phyloP scores from a whole-genome alignment of 2,888 invertebrate species.

The Lithophane ornitopus region DNA sequence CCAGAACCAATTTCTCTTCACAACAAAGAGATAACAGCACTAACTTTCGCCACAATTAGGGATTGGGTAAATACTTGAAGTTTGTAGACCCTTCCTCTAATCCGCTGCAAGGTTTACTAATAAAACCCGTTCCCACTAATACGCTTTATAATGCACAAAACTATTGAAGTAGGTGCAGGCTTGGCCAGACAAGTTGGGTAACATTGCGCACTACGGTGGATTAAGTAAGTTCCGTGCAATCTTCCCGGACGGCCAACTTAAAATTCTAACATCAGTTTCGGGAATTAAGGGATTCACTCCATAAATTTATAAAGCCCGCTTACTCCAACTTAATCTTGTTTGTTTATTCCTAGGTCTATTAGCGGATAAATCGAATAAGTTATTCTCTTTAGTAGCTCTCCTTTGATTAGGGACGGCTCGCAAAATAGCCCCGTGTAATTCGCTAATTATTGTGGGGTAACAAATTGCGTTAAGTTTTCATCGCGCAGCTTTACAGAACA shows the following conservation, averaged over 20 bases:
- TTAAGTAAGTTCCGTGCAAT: slow-evolving; percentile 82
- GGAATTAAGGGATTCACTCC: slow-evolving; percentile 82
- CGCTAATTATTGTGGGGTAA: slow-evolving; percentile 79
- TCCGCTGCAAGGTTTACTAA: slow-evolving; percentile 51
- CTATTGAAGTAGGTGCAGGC: slow-evolving; percentile 62
- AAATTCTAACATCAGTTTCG: slow-evolving; percentile 86
- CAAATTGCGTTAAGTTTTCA: slow-evolving; percentile 73
- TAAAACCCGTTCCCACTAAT: slow-evolving; percentile 51
- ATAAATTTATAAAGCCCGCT: slow-evolving; percentile 84
- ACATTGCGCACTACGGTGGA: slow-evolving; percentile 75
- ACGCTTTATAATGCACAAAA: slow-evolving; percentile 62
- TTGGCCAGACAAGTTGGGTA: slow-evolving; percentile 66
- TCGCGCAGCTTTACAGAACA: slow-evolving; percentile 39
- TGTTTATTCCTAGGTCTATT: slow-evolving; percentile 86
- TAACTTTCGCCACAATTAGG: slow-evolving; percentile 48
- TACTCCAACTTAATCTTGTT: slow-evolving; percentile 84
- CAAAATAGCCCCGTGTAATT: slow-evolving; percentile 79
- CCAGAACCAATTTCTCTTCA: slow-evolving; percentile 2
- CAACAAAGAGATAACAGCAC: slow-evolving; percentile 9
- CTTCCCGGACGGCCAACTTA: slow-evolving; percentile 81
- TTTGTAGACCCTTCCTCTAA: slow-evolving; percentile 34
- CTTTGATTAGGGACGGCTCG: slow-evolving; percentile 79
- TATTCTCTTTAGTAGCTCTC: slow-evolving; percentile 84
- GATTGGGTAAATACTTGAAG: slow-evolving; percentile 38
- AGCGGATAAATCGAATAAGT: slow-evolving; percentile 86